Evolutionary conservation across 2,113 vertebrate species (phyloP).

Genomic region (Progne subis): DNA sequence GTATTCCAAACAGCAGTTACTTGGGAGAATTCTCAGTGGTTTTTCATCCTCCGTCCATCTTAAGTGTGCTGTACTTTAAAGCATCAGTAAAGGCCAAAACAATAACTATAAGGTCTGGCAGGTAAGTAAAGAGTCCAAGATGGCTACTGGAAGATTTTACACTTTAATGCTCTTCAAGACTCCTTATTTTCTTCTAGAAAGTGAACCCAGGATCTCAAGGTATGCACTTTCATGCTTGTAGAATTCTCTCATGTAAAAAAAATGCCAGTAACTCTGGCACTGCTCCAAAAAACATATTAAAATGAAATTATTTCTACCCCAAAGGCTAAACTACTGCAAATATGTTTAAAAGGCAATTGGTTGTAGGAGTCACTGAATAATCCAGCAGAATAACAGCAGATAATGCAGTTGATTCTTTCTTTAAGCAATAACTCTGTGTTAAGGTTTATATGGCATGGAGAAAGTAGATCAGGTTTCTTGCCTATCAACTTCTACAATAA

Average conservation of each 20-base stretch:
- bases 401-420: not conserved
- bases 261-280: not conserved
- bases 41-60: not conserved
- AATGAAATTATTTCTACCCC: not conserved
- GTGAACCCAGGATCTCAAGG: not conserved
- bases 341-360: not conserved
- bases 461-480: not conserved
- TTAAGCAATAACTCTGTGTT: not conserved
- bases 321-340: not conserved
- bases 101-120: not conserved
- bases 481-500: not conserved
- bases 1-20: not conserved
- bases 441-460: not conserved
- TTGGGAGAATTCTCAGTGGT: not conserved
- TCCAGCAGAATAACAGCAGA: not conserved
- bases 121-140: not conserved
- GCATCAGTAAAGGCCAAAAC: not conserved
- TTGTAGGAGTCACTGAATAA: not conserved
- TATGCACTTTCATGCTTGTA: not conserved
- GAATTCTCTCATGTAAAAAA: not conserved
- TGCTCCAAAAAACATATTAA: not conserved
- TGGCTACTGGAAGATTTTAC: not conserved
- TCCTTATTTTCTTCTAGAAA: not conserved
- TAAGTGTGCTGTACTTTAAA: not conserved
- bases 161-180: not conserved